Evolutionary conservation across 2,113 vertebrate species (phyloP).

Genomic region (Perca schrenkii): DNA sequence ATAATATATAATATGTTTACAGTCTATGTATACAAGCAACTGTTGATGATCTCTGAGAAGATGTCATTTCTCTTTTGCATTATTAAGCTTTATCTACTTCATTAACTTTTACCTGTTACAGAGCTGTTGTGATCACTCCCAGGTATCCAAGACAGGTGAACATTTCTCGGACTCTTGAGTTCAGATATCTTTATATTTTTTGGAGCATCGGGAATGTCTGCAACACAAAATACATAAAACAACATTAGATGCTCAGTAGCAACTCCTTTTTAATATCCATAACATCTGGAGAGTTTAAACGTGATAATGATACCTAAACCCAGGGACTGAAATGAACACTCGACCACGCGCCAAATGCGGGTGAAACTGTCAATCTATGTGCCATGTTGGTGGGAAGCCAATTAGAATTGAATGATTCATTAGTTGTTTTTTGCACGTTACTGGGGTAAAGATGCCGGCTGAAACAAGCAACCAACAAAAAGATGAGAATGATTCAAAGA

Average conservation of each 20-base stretch:
- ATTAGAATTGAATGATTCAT: no score
- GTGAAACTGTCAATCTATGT: no score
- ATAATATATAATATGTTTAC: no score
- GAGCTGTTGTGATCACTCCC: slow-evolving; percentile 90
- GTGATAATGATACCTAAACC: background rate
- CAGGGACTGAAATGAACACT: no score
- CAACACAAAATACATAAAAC: slow-evolving; percentile 5
- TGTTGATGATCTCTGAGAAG: background rate
- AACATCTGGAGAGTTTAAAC: background rate
- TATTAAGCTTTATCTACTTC: slow-evolving; percentile 4
- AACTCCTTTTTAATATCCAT: background rate
- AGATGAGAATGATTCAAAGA: no score
- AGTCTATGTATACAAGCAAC: background rate
- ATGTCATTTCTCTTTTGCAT: background rate
- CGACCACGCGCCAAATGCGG: no score
- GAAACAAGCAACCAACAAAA: no score
- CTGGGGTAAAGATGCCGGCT: no score
- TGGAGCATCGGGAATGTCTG: slow-evolving; percentile 93
- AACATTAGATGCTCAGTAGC: background rate
- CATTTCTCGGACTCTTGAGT: slow-evolving; percentile 80
- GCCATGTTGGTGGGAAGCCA: no score
- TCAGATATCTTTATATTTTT: slow-evolving; percentile 85
- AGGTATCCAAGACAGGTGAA: slow-evolving; percentile 88
- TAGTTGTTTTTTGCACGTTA: no score
- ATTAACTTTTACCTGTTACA: slow-evolving; percentile 85